Evolutionary conservation across 2,888 invertebrate genomes (phyloP).

Genomic region (Melinaea menophilus): DNA sequence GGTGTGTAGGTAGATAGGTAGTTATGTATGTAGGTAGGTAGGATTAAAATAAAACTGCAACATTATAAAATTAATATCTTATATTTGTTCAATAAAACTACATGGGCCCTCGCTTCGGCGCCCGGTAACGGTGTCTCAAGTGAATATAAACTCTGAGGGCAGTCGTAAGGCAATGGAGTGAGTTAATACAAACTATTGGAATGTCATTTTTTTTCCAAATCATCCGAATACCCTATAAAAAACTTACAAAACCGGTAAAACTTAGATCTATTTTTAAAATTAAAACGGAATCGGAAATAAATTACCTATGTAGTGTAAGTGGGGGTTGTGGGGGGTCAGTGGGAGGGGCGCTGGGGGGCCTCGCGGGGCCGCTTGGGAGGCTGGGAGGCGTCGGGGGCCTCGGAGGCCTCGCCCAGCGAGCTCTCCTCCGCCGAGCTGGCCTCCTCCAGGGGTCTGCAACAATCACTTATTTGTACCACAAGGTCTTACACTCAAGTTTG

Average conservation of each 20-base stretch:
- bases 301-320: conserved; percentile 79
- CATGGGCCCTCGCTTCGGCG: conserved; percentile 77
- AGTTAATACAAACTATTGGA: conserved; percentile 70
- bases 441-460: conserved; percentile 68
- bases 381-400: conserved; percentile 58
- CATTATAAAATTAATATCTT: conserved; percentile 78
- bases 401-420: conserved; percentile 67
- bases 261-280: conserved; percentile 74
- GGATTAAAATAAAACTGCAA: conserved; percentile 55
- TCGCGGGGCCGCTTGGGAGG: conserved; percentile 70
- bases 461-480: neutral
- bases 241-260: conserved; percentile 78
- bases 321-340: conserved; percentile 63
- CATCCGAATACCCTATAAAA: conserved; percentile 71
- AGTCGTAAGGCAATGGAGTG: conserved; percentile 77
- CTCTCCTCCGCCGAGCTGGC: conserved; percentile 76
- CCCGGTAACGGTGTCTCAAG: conserved; percentile 77
- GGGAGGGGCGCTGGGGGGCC: conserved; percentile 70
- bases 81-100: conserved; percentile 79
- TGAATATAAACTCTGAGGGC: conserved; percentile 78
- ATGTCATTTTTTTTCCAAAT: conserved; percentile 48
- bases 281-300: conserved; percentile 79
- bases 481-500: no score
- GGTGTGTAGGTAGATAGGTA: conserved; percentile 25
- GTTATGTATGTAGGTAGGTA: conserved; percentile 1